Percentiles rank a stretch among this genome's conserved stretches.
phyloP scores from a whole-genome alignment of 2,797 vertebrate genomes.

The Pristis pectinata region DNA sequence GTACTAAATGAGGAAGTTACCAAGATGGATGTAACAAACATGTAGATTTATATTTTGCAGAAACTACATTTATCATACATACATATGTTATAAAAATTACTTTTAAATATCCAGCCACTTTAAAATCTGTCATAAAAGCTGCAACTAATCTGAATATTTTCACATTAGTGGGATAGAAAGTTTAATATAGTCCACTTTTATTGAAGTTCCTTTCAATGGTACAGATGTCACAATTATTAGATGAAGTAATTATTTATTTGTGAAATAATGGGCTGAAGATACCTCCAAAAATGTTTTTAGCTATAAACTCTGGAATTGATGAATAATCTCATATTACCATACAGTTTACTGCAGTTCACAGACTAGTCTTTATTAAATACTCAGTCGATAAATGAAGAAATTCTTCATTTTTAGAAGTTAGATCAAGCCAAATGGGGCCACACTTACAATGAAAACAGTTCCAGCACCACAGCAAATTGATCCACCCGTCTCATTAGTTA shows the following conservation, averaged over 20 bases:
- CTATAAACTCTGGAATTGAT: neutral
- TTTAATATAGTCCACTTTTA: neutral
- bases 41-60: neutral
- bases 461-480: neutral
- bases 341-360: neutral
- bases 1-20: neutral
- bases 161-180: neutral
- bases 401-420: neutral
- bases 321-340: neutral
- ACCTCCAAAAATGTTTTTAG: neutral
- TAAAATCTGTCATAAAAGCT: neutral
- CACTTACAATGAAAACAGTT: neutral
- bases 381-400: neutral
- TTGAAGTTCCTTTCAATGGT: neutral
- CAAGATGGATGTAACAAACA: neutral
- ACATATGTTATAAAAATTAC: neutral
- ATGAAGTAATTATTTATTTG: neutral
- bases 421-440: neutral
- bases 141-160: neutral
- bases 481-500: neutral
- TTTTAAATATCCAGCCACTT: neutral
- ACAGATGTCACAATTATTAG: neutral
- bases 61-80: neutral
- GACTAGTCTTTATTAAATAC: neutral
- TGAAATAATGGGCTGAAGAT: neutral